A percentile compares a stretch with the other conserved stretches of the same genome.
Evolutionary conservation across 2,888 invertebrate genomes (phyloP).

Genomic region (Caenorhabditis sp.): DNA sequence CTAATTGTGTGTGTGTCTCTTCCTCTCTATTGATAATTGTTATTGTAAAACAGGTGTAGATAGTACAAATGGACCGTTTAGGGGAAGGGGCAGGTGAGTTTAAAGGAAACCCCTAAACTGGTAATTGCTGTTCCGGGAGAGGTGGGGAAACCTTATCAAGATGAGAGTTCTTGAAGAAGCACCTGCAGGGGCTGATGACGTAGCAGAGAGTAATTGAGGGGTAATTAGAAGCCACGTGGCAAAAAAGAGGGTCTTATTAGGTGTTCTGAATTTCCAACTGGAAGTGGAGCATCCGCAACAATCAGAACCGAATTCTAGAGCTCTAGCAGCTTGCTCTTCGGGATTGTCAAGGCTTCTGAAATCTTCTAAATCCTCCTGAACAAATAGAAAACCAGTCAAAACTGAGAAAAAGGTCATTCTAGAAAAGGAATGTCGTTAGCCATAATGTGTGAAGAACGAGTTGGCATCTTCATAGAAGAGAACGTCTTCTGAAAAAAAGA

Average conservation of each 20-base stretch:
- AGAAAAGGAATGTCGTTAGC: slow-evolving; percentile 32
- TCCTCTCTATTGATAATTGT: slow-evolving; percentile 3
- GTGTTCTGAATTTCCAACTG: too few species aligned
- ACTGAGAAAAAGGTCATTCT: slow-evolving; percentile 24
- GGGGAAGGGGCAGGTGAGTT: too few species aligned
- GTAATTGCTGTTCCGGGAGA: not conserved
- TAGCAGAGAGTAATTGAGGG: not conserved
- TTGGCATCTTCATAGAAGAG: not conserved
- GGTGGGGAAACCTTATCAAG: not conserved
- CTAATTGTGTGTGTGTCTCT: too few species aligned
- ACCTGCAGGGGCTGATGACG: not conserved
- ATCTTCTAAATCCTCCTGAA: not conserved
- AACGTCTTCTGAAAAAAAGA: slow-evolving; percentile 38
- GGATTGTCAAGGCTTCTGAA: too few species aligned
- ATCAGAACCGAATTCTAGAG: too few species aligned
- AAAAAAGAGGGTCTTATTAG: too few species aligned
- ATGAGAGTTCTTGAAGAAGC: not conserved
- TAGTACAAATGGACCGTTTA: too few species aligned
- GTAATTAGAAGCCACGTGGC: not conserved
- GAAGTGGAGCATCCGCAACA: not conserved
- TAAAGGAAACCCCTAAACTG: slow-evolving; percentile 1
- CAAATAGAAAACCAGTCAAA: not conserved
- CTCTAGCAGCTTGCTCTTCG: too few species aligned
- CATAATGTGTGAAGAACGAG: not conserved
- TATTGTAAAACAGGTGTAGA: slow-evolving; percentile 18